Percentiles rank a stretch among this genome's conserved stretches.
These are phyloP conservation scores for Plodia interpunctella DNA, from an alignment of 1,140 invertebrate species.

Conservation along the genomic window DNA sequence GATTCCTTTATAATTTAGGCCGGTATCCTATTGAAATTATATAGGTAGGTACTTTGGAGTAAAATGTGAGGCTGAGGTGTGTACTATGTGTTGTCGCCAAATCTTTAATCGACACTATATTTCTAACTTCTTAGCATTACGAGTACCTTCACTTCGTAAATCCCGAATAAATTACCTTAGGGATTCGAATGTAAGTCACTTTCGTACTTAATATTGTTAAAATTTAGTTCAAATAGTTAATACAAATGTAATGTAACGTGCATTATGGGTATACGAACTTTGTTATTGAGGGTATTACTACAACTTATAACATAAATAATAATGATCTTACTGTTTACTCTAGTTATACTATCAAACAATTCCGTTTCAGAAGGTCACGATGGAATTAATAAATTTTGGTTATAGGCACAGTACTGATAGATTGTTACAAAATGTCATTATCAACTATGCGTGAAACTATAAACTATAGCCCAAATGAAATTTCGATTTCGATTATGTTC, in stretches of 20 bases:
- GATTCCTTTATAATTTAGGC: too few relatives aligned
- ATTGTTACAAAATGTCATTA: too few relatives aligned
- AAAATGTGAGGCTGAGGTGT: neutral
- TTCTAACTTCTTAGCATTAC: neutral
- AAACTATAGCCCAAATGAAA: too few relatives aligned
- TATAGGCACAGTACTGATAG: too few relatives aligned
- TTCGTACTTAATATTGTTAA: neutral
- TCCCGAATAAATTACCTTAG: neutral
- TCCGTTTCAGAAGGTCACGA: too few relatives aligned
- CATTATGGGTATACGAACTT: neutral
- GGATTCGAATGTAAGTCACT: neutral
- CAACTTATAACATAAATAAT: neutral
- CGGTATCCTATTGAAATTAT: too few relatives aligned
- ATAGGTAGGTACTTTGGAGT: neutral
- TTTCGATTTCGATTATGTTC: too few relatives aligned
- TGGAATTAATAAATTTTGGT: neutral
- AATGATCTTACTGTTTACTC: neutral
- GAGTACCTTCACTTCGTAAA: neutral
- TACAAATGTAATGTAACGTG: neutral
- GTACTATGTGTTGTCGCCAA: too few relatives aligned
- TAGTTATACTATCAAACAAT: neutral
- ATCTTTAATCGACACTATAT: neutral
- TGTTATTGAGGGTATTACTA: neutral
- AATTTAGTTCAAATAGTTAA: neutral
- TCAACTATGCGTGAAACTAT: too few relatives aligned